Base-by-base conservation (phyloP, 1,140 invertebrate species). In the Steinernema feltiae region DNA sequence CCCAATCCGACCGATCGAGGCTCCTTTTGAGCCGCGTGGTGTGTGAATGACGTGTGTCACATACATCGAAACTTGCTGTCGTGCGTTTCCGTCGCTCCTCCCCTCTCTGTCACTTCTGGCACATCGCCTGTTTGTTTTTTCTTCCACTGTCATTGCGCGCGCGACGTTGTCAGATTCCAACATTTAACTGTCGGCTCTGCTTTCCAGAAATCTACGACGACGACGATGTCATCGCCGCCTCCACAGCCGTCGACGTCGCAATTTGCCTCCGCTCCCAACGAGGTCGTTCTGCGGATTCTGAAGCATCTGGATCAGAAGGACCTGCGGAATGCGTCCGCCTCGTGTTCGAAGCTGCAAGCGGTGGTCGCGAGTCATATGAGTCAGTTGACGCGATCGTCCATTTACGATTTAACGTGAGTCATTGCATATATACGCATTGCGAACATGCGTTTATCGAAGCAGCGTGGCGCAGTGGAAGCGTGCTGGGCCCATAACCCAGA, bases 401-500 rank as follows among this genome's bases (percentile, higher is more conserved):
- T 63, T 27, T 63, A 63, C 24, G 53, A 63, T 27, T 27, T 63
- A 21, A 63, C 53, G 53, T 63, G 24, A 63, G 53, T 63, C 3
- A 7, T 46, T n/a, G 7, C 7, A n/a, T 46, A 27, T 35, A 7
- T 12, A n/a, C 3, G 27, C 48, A n/a, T n/a, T n/a, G n/a, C n/a
- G n/a, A n/a, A n/a, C n/a, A n/a, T n/a, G n/a, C n/a, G n/a, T n/a
- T n/a, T n/a, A 53, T 73, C 32, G 30, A 93, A 92, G 92, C 93
- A 94, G 92, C 93, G 93, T 94, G 93, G 93, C 92, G 92, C 92
- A 94, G 92, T 92, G 92, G 93, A 93, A 94, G 92, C 92, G 93
- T 93, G 92, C 92, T 94, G 92, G 93, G 93, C 93, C 92, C 93
- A 94, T 94, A 94, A 94, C 93, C 92, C 92, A 93, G 92, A 93